Conservation (phyloP, 2,888 invertebrate species). For the Drosophila flavopinicola region DNA sequence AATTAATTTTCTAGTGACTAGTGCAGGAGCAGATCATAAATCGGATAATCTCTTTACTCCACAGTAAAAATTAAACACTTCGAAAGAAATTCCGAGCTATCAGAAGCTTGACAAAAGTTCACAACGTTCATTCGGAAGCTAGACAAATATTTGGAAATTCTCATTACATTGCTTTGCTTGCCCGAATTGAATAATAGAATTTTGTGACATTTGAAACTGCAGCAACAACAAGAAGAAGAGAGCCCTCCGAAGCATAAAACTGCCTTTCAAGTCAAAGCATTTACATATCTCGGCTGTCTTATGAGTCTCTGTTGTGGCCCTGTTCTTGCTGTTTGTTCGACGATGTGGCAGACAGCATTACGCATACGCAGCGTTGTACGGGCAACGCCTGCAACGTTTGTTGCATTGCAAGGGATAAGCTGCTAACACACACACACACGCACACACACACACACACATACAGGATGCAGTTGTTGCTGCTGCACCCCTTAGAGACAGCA, state of each 20-base stretch:
- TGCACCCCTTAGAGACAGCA: conserved; percentile 39
- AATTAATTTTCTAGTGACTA: too few relatives aligned
- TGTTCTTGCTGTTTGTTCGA: conserved; percentile 16
- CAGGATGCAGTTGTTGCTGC: conserved; percentile 19
- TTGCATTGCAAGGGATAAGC: conserved; percentile 46
- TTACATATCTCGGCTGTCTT: conserved; percentile 54
- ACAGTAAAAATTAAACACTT: too few relatives aligned
- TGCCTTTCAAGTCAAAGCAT: conserved; percentile 39
- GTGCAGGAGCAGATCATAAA: too few relatives aligned
- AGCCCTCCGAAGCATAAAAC: neutral
- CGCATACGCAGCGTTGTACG: conserved; percentile 59
- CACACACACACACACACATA: neutral
- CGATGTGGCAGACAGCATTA: conserved; percentile 49
- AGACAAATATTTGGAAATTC: conserved; percentile 55
- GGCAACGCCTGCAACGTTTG: conserved; percentile 41
- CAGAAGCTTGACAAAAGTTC: too few relatives aligned
- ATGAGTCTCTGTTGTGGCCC: conserved; percentile 20
- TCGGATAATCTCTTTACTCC: too few relatives aligned
- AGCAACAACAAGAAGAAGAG: neutral
- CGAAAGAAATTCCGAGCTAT: too few relatives aligned
- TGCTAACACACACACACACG: conserved; percentile 2
- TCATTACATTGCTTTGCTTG: conserved; percentile 51
- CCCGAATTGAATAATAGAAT: conserved; percentile 42
- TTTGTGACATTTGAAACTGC: conserved; percentile 22
- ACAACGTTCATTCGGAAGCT: neutral